Evolutionary conservation across 1,140 invertebrate species (phyloP), one percentile per base, ranked within the genome.

Genomic region (Centruroides vittatus): DNA sequence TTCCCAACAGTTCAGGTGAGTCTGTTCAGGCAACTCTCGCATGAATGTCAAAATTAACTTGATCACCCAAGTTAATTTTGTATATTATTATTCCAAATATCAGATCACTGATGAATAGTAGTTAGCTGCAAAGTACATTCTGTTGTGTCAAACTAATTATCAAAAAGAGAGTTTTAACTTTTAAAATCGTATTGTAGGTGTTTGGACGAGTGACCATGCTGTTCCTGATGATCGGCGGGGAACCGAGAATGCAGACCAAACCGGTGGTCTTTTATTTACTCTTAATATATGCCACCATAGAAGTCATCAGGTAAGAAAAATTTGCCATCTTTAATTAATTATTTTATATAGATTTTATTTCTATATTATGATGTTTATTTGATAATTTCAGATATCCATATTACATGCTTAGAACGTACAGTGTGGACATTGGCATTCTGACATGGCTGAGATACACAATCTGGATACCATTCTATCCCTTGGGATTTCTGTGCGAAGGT

Each of bases 371-470:
- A 12, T 41, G 41, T 41, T 41, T 41, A 41, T 41, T 41, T 41
- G 23, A 35, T 59, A 55, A 50, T 47, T 47, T 11, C 73, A 85
- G 88, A 66, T 96, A 96, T 78, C 90, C 91, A 12, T 96, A 86
- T 73, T 96, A 96, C 72, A 85, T 95, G 70, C 78, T 84, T 0
- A 83, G 88, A 70, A 72, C 91, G 5, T 80, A 89, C 61, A 84
- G 88, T 47, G 79, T 81, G 41, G 80, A 91, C 63, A 78, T 88
- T 56, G 78, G 80, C 48, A 68, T 89, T 13, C 71, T 96, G n/a
- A 94, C 89, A 0, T 96, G 92, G 93, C 73, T 95, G 1, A 79
- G 93, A 36, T 96, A 96, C 70, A 88, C 88, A 0, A 79, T 92
- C 47, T 97, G 93, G 93, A 92, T 96, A 61, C 83, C 87, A 0